Evolutionary conservation across 2,888 invertebrate species (phyloP).

Genomic region (Mimachlamys varia): DNA sequence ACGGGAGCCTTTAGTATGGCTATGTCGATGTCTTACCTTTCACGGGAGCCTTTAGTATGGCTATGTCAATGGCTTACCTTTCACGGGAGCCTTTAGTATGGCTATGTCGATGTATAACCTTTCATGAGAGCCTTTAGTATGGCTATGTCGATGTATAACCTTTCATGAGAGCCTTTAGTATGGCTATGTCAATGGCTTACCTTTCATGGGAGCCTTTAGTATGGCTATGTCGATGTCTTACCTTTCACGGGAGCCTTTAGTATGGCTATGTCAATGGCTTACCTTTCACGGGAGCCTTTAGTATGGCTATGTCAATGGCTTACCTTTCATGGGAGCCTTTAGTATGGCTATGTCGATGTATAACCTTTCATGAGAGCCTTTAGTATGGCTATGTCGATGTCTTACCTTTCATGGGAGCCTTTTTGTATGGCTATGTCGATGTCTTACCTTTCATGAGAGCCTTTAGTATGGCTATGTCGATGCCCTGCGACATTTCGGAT

Average conservation of each 20-base stretch:
- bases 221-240: constrained; percentile 70
- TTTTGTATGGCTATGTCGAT: neutral
- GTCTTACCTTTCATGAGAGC: constrained; percentile 79
- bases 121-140: neutral
- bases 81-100: constrained; percentile 79
- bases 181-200: constrained; percentile 76
- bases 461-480: constrained; percentile 80
- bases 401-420: neutral
- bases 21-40: no score
- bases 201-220: neutral
- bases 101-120: constrained; percentile 75
- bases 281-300: neutral
- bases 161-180: constrained; percentile 80
- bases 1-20: no score
- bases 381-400: neutral
- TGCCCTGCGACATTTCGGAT: constrained; percentile 68
- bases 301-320: constrained; percentile 56
- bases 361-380: constrained; percentile 41
- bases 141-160: neutral
- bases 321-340: constrained; percentile 80
- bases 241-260: neutral
- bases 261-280: neutral
- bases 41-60: no score
- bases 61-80: constrained; percentile 68
- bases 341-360: constrained; percentile 80